Conservation (phyloP, 2,797 vertebrate genomes). For the Scyliorhinus canicula region DNA sequence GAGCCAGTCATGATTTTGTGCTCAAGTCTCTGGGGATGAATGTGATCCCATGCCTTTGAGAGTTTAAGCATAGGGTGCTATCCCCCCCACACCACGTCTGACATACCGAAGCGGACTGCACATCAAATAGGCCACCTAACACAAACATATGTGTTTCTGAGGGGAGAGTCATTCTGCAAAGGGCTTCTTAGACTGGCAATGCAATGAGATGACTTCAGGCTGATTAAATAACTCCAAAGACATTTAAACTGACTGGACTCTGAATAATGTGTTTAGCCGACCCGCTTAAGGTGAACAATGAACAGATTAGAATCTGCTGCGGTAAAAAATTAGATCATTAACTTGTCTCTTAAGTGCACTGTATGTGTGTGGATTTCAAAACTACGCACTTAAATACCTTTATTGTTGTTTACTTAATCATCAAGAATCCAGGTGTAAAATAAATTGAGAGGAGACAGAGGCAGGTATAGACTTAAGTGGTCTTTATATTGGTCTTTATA, state of each 20-base stretch:
- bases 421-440: neutral
- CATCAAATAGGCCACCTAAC: neutral
- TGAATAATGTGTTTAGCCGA: slow-evolving; percentile 26
- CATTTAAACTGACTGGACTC: slow-evolving; percentile 10
- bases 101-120: neutral
- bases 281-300: neutral
- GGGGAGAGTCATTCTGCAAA: neutral
- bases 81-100: neutral
- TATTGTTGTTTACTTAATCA: slow-evolving; percentile 33
- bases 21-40: neutral
- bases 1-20: neutral
- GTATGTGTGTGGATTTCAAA: neutral
- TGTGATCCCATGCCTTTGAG: neutral
- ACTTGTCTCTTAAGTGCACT: slow-evolving; percentile 4
- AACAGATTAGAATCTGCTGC: neutral
- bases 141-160: neutral
- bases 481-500: neutral
- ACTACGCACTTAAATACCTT: slow-evolving; percentile 8
- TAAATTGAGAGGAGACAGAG: neutral
- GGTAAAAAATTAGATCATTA: slow-evolving; percentile 27
- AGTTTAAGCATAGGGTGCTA: neutral
- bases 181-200: neutral
- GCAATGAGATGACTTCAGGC: neutral
- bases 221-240: slow-evolving; percentile 22
- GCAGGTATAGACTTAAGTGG: neutral